Evolutionary conservation across 2,113 vertebrate species (phyloP).

Genomic region (Beaufortia kweichowensis): DNA sequence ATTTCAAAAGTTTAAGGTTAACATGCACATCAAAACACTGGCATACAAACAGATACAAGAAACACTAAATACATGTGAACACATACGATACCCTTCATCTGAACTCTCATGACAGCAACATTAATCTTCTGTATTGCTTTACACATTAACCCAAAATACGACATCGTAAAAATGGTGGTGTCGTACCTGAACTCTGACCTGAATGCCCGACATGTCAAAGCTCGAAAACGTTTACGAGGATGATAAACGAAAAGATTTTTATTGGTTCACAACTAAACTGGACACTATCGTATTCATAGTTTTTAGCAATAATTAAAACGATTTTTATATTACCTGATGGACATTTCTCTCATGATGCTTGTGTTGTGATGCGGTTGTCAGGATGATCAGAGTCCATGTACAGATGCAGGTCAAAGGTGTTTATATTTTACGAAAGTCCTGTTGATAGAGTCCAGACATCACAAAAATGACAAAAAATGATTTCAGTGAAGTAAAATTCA

Average conservation of each 20-base stretch:
- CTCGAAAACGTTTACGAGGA: neutral
- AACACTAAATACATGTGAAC: neutral
- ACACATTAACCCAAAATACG: constrained; percentile 18
- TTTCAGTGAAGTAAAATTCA: no score
- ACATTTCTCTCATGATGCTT: neutral
- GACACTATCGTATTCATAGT: no score
- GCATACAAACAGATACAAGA: neutral
- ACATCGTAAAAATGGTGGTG: constrained; percentile 11
- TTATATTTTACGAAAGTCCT: no score
- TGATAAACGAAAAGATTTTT: no score
- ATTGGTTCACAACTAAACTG: no score
- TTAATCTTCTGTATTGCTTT: constrained; percentile 10
- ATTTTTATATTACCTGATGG: no score
- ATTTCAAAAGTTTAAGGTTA: neutral
- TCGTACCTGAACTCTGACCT: neutral
- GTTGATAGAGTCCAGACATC: no score
- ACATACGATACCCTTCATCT: neutral
- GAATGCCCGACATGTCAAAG: neutral
- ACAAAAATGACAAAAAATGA: no score
- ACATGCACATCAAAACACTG: neutral
- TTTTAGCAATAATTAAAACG: no score
- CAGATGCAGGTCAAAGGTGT: no score
- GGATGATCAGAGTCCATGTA: no score
- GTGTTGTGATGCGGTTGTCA: neutral
- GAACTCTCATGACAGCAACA: neutral